Conservation (phyloP, 2,888 invertebrate genomes). For the Neoascia interrupta region DNA sequence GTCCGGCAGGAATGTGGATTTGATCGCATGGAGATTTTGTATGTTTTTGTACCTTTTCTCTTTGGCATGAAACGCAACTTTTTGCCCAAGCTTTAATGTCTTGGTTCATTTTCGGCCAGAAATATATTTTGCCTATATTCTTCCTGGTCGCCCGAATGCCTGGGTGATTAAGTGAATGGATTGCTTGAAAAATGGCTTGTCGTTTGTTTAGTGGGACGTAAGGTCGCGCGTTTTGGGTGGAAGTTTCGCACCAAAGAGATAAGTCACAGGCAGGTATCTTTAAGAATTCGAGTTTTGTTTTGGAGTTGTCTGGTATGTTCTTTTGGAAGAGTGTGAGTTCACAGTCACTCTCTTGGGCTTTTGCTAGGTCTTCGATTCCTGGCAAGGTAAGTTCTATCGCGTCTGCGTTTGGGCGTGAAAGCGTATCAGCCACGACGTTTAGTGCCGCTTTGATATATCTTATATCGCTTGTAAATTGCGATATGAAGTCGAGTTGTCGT, state of each 20-base stretch:
- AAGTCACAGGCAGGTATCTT: constrained; percentile 14
- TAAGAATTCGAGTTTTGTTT: background rate
- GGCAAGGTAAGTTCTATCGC: too few species aligned
- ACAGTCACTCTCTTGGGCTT: too few species aligned
- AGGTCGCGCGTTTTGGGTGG: too few species aligned
- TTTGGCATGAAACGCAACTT: constrained; percentile 33
- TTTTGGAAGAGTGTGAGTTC: background rate
- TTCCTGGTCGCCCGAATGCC: constrained; percentile 23
- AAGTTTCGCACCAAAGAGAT: too few species aligned
- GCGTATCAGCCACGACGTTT: too few species aligned
- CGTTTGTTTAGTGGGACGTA: too few species aligned
- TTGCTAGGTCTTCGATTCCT: too few species aligned
- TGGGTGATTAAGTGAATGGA: constrained; percentile 14
- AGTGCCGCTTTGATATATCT: constrained; percentile 12
- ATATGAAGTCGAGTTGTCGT: too few species aligned
- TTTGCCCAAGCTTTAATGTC: constrained; percentile 31
- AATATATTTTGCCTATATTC: constrained; percentile 27
- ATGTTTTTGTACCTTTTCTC: constrained; percentile 51
- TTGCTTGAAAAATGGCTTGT: too few species aligned
- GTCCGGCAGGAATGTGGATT: constrained; percentile 17
- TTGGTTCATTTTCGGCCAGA: constrained; percentile 31
- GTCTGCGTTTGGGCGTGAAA: too few species aligned
- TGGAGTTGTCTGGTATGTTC: background rate
- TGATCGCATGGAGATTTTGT: constrained; percentile 29
- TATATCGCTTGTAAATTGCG: constrained; percentile 35